Evolutionary conservation across 2,113 vertebrate species (phyloP), one percentile per base, ranked within the genome.

Genomic region (Pelodiscus sinensis): DNA sequence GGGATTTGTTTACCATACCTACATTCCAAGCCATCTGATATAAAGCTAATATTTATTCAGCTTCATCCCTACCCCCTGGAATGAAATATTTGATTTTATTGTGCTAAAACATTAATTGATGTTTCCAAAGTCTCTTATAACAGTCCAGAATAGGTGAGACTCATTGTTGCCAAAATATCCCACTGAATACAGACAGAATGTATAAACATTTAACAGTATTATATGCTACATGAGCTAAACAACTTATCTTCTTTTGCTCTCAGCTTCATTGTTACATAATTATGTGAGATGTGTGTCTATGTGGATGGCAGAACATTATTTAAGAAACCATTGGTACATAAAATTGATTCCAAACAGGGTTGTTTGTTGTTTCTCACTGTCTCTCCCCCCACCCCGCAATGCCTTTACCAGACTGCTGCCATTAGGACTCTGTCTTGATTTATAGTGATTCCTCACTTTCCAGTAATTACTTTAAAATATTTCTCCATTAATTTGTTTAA

Each of bases 371-470:
- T 44, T 44, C 44, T 44, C 44, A 44, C 44, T 44, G 44, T 44
- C 38, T 6, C 44, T 5, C 44, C 44, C 21, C 14, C 4, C 25
- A 44, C 25, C 14, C 24, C 73, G 12, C 50, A 50, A 21, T 56
- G 51, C 35, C 79, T 79, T 44, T 19, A 21, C 15, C 16, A 35
- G 31, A 1, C 27, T 85, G 9, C 3, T 8, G 4, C 21, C 79
- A 96, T 58, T 0, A 60, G 13, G 54, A 4, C 1, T 44, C 13
- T 73, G 24, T 2, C 6, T 38, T 55, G 7, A 50, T 91, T 90
- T 31, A 9, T 14, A 84, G 1, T 44, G 0, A 6, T 12, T 16
- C 3, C 3, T 81, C 27, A 15, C 19, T 2, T 14, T 75, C 29
- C 16, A 71, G 4, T 71, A 71, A 71, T 71, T 35, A n/a, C 16